Evolutionary conservation across 2,888 invertebrate genomes (phyloP).

Genomic region (Drosophila vallismaia): DNA sequence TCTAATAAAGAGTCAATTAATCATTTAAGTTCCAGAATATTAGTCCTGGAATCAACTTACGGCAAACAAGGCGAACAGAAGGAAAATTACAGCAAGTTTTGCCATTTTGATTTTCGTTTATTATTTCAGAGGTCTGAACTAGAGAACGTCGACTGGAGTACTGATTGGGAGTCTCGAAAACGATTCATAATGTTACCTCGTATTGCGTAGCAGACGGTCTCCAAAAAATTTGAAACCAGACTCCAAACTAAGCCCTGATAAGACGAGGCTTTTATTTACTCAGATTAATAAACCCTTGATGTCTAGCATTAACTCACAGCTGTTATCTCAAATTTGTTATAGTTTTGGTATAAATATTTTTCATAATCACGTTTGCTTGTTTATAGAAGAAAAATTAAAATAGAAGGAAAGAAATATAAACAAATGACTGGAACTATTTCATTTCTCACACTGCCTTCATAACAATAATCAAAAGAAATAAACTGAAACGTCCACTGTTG

Average conservation of each 20-base stretch:
- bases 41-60: constrained; percentile 38
- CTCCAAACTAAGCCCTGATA: constrained; percentile 5
- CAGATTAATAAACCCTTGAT: too few species aligned
- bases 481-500: too few species aligned
- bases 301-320: too few species aligned
- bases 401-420: too few species aligned
- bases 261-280: too few species aligned
- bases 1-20: not conserved
- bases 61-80: constrained; percentile 51
- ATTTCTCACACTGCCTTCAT: too few species aligned
- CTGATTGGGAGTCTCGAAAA: constrained; percentile 29
- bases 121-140: constrained; percentile 41
- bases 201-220: constrained; percentile 44
- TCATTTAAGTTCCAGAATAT: not conserved
- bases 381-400: too few species aligned
- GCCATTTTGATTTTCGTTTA: constrained; percentile 45
- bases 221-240: constrained; percentile 6
- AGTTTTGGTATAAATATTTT: too few species aligned
- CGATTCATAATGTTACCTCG: constrained; percentile 43
- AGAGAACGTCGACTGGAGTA: constrained; percentile 44
- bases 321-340: too few species aligned
- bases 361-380: too few species aligned
- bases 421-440: too few species aligned
- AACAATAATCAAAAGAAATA: too few species aligned
- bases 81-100: constrained; percentile 53